Conservation (phyloP, 2,113 vertebrate genomes). For the Burhinus bistriatus region DNA sequence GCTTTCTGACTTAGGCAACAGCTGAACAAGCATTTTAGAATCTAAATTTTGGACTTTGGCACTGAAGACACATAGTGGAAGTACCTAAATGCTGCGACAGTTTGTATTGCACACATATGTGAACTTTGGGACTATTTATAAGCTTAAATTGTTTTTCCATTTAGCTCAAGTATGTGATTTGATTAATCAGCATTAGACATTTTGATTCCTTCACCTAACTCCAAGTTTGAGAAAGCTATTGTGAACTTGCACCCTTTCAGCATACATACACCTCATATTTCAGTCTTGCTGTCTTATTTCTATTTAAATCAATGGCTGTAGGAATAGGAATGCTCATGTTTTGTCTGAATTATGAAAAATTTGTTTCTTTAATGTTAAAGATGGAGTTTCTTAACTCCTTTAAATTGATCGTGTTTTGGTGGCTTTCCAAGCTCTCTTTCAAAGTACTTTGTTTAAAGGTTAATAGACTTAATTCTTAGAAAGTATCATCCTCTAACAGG, state of each 20-base stretch:
- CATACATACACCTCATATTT: neutral
- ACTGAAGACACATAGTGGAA: neutral
- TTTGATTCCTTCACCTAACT: neutral
- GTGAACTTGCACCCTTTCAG: neutral
- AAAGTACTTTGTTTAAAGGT: neutral
- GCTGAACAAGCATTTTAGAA: neutral
- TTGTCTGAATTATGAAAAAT: neutral
- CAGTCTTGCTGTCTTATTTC: neutral
- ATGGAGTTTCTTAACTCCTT: neutral
- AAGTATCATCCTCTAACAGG: neutral
- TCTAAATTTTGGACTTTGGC: neutral
- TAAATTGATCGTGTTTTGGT: neutral
- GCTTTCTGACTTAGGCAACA: neutral
- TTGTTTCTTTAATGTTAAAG: neutral
- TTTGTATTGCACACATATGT: neutral
- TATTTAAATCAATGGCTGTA: neutral
- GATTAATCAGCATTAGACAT: neutral
- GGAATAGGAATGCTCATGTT: neutral
- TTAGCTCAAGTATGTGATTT: neutral
- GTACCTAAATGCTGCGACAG: neutral
- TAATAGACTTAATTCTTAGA: neutral
- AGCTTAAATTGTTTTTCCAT: neutral
- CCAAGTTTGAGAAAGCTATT: neutral
- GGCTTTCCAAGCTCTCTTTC: neutral
- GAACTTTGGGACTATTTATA: neutral